A percentile compares a stretch with the other conserved stretches of the same genome.
Evolutionary conservation across 1,140 invertebrate species (phyloP).

Genomic region (Gryllus bimaculatus): DNA sequence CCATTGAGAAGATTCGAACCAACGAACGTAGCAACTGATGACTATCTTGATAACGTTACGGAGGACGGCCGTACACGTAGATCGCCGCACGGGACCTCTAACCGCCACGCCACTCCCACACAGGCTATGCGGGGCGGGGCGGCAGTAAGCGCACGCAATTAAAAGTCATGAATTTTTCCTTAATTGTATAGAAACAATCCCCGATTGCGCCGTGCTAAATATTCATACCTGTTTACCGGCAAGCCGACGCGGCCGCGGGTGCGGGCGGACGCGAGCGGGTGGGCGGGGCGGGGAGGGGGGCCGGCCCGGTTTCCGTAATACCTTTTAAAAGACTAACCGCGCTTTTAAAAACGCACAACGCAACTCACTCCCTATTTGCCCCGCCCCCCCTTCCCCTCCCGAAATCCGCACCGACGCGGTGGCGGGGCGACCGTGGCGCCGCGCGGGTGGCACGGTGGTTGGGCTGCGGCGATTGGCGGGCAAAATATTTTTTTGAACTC

Average conservation of each 20-base stretch:
- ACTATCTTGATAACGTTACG: too few relatives aligned
- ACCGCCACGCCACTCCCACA: too few relatives aligned
- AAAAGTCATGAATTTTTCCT: slow-evolving; percentile 1
- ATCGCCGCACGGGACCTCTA: too few relatives aligned
- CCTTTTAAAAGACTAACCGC: background rate
- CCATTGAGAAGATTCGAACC: too few relatives aligned
- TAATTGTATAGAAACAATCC: background rate
- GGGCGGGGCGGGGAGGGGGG: too few relatives aligned
- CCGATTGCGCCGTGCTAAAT: background rate
- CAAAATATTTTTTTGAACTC: background rate
- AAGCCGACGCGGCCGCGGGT: background rate
- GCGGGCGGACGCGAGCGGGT: too few relatives aligned
- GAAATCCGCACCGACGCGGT: too few relatives aligned
- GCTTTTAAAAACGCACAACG: background rate
- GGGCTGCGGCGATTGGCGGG: background rate
- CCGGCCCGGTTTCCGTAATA: background rate
- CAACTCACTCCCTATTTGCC: background rate
- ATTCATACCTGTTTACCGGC: slow-evolving; percentile 3
- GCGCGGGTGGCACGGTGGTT: background rate
- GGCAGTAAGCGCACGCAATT: background rate
- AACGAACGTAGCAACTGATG: too few relatives aligned
- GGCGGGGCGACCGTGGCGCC: too few relatives aligned
- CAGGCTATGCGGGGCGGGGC: too few relatives aligned
- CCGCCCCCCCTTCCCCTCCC: too few relatives aligned
- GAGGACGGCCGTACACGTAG: too few relatives aligned